Evolutionary conservation across 2,113 vertebrate genomes (phyloP).

Genomic region (Sinocyclocheilus grahami): DNA sequence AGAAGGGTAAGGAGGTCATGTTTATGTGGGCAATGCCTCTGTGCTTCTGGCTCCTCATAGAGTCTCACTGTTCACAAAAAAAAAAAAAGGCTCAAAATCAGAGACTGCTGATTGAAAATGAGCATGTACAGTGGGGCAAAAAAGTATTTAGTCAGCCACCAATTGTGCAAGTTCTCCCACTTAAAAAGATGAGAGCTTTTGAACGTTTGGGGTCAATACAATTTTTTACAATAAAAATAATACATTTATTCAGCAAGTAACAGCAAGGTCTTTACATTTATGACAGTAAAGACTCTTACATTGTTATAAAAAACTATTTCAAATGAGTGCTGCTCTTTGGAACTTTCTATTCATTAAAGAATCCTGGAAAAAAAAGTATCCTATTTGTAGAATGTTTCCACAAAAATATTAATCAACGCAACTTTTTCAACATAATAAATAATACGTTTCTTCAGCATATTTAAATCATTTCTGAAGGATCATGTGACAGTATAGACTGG

Average conservation of each 20-base stretch:
- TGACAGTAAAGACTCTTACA: background rate
- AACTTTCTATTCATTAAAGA: background rate
- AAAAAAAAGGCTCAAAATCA: conserved; percentile 3
- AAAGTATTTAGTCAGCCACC: too few relatives aligned
- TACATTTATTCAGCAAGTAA: background rate
- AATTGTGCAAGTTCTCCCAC: too few relatives aligned
- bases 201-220: background rate
- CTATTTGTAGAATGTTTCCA: background rate
- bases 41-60: conserved; percentile 72
- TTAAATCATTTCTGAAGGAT: background rate
- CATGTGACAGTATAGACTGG: background rate
- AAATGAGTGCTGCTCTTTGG: background rate
- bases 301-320: background rate
- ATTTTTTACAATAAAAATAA: background rate
- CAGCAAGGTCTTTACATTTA: background rate
- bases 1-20: conserved; percentile 91
- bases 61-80: conserved; percentile 75
- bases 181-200: too few relatives aligned
- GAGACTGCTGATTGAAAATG: background rate
- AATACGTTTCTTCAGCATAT: background rate
- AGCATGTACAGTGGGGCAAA: background rate
- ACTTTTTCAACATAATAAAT: background rate
- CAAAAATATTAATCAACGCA: background rate
- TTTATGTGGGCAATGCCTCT: conserved; percentile 83
- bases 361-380: background rate